phyloP scores from a whole-genome alignment of 1,140 invertebrate genomes.

The Drosophila erecta region DNA sequence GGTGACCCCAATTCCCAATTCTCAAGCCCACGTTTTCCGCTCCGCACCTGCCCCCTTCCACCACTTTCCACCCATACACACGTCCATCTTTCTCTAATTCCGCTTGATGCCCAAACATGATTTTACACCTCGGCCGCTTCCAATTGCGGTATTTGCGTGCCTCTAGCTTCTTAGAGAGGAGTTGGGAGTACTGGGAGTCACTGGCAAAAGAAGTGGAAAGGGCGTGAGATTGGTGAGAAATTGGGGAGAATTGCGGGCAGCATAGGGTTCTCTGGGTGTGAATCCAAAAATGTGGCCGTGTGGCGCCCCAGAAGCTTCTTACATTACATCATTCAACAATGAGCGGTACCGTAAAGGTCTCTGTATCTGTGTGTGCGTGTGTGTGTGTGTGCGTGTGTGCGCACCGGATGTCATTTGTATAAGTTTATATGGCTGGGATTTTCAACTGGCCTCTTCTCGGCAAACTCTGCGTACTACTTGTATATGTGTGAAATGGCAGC shows the following conservation, averaged over 20 bases:
- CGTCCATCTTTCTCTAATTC: slow-evolving; percentile 11
- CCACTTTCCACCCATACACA: neutral
- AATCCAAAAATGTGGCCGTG: slow-evolving; percentile 26
- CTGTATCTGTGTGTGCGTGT: slow-evolving; percentile 2
- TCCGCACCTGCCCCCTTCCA: neutral
- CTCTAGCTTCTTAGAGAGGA: slow-evolving; percentile 16
- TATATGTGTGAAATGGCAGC: slow-evolving; percentile 49
- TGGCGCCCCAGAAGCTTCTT: slow-evolving; percentile 36
- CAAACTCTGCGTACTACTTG: neutral
- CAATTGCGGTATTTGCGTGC: slow-evolving; percentile 41
- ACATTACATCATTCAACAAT: slow-evolving; percentile 81
- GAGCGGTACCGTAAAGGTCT: slow-evolving; percentile 22
- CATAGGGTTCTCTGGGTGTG: neutral
- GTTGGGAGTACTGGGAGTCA: neutral
- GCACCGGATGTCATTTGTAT: slow-evolving; percentile 75
- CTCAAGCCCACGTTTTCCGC: neutral
- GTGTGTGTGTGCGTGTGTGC: slow-evolving; percentile 10
- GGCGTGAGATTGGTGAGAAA: neutral
- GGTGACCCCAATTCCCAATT: slow-evolving; percentile 3
- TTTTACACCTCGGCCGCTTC: slow-evolving; percentile 37
- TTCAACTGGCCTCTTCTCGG: slow-evolving; percentile 29
- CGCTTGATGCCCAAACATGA: slow-evolving; percentile 32
- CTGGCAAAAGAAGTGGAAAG: neutral
- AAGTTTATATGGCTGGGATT: slow-evolving; percentile 68
- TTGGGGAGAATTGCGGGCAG: neutral